Conservation (phyloP, 2,797 vertebrate species). For the Notolepis coatsorum region DNA sequence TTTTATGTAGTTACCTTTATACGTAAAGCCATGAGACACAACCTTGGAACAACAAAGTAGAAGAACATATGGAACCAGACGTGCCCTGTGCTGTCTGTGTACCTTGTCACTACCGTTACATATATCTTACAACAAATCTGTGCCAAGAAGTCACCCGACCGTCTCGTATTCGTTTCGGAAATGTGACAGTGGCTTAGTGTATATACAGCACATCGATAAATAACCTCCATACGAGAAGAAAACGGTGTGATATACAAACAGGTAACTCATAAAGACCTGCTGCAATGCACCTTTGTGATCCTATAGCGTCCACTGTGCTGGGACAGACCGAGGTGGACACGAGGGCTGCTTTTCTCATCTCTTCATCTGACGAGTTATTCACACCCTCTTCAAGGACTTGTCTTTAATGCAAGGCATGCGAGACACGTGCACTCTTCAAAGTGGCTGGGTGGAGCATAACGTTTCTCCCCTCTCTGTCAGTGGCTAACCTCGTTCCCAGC, state of each 20-base stretch:
- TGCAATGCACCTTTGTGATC: not conserved
- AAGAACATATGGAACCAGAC: not conserved
- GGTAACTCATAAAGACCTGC: not conserved
- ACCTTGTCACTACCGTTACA: not conserved
- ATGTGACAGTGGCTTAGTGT: conserved; percentile 13
- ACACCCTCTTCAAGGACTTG: conserved; percentile 63
- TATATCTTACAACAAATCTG: conserved; percentile 1
- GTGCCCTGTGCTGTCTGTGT: not conserved
- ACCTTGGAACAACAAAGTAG: not conserved
- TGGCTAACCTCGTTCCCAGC: too few relatives aligned
- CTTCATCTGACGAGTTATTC: conserved; percentile 64
- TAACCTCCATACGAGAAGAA: conserved; percentile 5
- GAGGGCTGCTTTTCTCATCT: conserved; percentile 51
- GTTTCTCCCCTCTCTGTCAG: conserved; percentile 31
- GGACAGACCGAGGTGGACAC: conserved; percentile 1
- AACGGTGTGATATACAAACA: not conserved
- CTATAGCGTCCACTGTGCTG: not conserved
- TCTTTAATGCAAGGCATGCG: conserved; percentile 64
- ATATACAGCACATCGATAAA: not conserved
- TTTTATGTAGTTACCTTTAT: too few relatives aligned
- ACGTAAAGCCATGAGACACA: not conserved
- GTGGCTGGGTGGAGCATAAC: conserved; percentile 29
- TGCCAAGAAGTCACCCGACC: conserved; percentile 11
- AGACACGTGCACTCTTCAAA: conserved; percentile 59
- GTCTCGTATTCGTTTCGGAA: conserved; percentile 10